phyloP scores from a whole-genome alignment of 1,140 invertebrate genomes.

The Rhagoletis pomonella region DNA sequence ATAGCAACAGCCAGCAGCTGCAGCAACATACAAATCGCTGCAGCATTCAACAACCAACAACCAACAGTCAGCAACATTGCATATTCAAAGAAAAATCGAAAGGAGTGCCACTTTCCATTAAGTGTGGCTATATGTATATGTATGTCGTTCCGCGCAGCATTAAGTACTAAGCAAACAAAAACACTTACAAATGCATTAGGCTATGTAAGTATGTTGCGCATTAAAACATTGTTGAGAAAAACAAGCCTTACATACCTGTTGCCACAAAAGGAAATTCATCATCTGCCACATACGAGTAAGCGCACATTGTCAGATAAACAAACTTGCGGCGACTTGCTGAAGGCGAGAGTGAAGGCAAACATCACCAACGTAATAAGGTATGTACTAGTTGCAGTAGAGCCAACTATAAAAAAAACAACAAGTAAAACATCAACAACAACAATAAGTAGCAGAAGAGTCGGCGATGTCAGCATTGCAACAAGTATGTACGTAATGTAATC shows the following conservation, averaged over 20 bases:
- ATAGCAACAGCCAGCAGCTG: slow-evolving; percentile 14
- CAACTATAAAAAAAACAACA: background rate
- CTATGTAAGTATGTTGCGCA: background rate
- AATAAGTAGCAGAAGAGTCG: background rate
- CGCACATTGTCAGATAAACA: background rate
- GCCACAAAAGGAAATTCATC: slow-evolving; percentile 50
- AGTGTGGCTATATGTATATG: slow-evolving; percentile 25
- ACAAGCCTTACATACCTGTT: background rate
- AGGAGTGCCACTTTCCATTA: slow-evolving; percentile 49
- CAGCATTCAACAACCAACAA: background rate
- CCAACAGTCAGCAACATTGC: background rate
- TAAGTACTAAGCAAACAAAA: background rate
- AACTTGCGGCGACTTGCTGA: background rate
- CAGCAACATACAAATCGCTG: slow-evolving; percentile 38
- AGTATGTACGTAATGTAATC: slow-evolving; percentile 19
- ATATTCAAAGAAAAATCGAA: slow-evolving; percentile 52
- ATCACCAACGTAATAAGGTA: slow-evolving; percentile 27
- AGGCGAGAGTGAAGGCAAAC: slow-evolving; percentile 52
- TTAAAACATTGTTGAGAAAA: slow-evolving; percentile 3
- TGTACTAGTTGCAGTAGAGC: background rate
- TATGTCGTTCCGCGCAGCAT: background rate
- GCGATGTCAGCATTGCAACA: background rate
- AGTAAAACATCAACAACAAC: background rate
- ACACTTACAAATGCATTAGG: background rate
- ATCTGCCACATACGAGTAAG: background rate